These are phyloP conservation scores for Lagocephalus sceleratus DNA, from an alignment of 2,797 vertebrate genomes.

Conservation along the genomic window DNA sequence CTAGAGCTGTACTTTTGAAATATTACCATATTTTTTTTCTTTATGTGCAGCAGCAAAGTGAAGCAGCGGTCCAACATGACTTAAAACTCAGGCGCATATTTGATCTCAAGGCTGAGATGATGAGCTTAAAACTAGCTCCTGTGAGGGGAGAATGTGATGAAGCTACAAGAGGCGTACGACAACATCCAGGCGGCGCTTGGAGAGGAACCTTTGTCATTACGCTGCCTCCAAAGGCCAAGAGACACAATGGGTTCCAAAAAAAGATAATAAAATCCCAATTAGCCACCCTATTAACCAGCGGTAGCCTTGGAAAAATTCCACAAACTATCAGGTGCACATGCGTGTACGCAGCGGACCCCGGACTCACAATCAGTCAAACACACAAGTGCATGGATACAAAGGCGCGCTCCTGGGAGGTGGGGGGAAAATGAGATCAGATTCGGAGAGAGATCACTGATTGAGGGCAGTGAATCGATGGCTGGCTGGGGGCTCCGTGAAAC, in stretches of 20 bases:
- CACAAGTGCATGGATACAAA: conserved; percentile 36
- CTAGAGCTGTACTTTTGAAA: conserved; percentile 10
- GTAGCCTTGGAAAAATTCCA: conserved; percentile 12
- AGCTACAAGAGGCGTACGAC: conserved; percentile 7
- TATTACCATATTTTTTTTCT: conserved; percentile 14
- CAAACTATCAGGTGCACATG: background rate
- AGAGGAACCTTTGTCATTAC: conserved; percentile 25
- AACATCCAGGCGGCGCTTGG: conserved; percentile 15
- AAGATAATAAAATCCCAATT: conserved; percentile 51
- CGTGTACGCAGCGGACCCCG: conserved; percentile 6
- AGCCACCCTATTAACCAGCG: conserved; percentile 39
- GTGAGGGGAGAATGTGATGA: no score
- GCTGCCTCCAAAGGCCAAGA: conserved; percentile 18
- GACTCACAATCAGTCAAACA: conserved; percentile 52
- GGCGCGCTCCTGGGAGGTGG: conserved; percentile 43
- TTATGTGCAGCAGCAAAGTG: conserved; percentile 17
- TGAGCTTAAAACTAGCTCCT: background rate
- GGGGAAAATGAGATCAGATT: conserved; percentile 70
- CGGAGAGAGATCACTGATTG: conserved; percentile 79
- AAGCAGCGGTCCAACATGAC: conserved; percentile 3
- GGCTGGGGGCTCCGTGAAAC: conserved; percentile 69
- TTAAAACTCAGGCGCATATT: background rate
- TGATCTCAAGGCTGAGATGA: background rate
- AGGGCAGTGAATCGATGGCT: conserved; percentile 80
- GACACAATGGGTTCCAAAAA: conserved; percentile 36